A percentile compares a stretch with the other conserved stretches of the same genome.
Conservation (phyloP, 1,140 invertebrate species). For the Cherax quadricarinatus region DNA sequence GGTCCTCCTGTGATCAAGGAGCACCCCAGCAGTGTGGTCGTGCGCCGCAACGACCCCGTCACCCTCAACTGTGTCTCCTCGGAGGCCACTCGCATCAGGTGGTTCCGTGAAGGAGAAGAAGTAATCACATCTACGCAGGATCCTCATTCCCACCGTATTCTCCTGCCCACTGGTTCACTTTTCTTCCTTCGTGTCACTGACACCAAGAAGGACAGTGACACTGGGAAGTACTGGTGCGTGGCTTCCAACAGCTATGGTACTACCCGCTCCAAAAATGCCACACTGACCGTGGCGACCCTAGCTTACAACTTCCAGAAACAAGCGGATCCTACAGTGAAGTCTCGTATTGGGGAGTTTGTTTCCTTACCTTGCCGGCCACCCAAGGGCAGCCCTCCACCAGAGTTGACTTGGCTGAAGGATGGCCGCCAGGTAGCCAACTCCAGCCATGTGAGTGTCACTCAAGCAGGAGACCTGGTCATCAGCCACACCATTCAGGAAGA, state of each 20-base stretch:
- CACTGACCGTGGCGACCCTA: slow-evolving; percentile 37
- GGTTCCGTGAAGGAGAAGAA: slow-evolving; percentile 43
- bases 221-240: slow-evolving; percentile 42
- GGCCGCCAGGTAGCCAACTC: slow-evolving; percentile 36
- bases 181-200: slow-evolving; percentile 47
- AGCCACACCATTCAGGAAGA: slow-evolving; percentile 21
- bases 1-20: slow-evolving; percentile 33
- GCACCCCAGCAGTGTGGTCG: slow-evolving; percentile 50
- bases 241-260: slow-evolving; percentile 45
- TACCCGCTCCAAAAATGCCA: slow-evolving; percentile 50
- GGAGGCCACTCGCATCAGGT: slow-evolving; percentile 34
- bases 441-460: slow-evolving; percentile 2
- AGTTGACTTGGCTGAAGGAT: slow-evolving; percentile 37
- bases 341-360: slow-evolving; percentile 9
- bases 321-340: slow-evolving; percentile 20
- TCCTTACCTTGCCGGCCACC: slow-evolving; percentile 37
- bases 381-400: slow-evolving; percentile 9
- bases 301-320: slow-evolving; percentile 38
- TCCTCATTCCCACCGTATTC: slow-evolving; percentile 24
- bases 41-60: slow-evolving; percentile 41
- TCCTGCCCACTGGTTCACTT: slow-evolving; percentile 42
- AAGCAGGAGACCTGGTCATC: slow-evolving; percentile 46
- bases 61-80: slow-evolving; percentile 57
- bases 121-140: slow-evolving; percentile 39
- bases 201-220: slow-evolving; percentile 23